A percentile compares a stretch with the other conserved stretches of the same genome.
phyloP scores from a whole-genome alignment of 2,113 vertebrate genomes.

The Salvelinus fontinalis region DNA sequence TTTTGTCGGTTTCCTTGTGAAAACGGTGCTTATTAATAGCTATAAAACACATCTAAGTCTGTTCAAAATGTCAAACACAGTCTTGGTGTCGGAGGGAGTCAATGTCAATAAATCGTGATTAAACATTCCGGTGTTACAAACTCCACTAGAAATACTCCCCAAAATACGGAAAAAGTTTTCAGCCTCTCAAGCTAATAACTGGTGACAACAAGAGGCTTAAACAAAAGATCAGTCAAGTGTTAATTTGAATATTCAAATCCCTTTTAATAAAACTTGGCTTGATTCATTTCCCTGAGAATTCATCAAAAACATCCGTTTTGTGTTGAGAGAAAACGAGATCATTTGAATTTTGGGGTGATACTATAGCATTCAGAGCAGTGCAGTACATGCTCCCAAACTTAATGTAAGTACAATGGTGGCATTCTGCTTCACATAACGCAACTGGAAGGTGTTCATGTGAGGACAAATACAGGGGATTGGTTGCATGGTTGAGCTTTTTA shows the following conservation, averaged over 20 bases:
- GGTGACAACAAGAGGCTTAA: conserved; percentile 74
- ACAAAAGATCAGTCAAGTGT: conserved; percentile 81
- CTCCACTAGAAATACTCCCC: conserved; percentile 60
- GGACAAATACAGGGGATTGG: conserved; percentile 1
- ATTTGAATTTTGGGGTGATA: conserved; percentile 64
- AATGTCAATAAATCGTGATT: conserved; percentile 82
- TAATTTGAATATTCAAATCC: conserved; percentile 82
- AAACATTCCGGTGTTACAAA: conserved; percentile 62
- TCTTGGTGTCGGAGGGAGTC: conserved; percentile 70
- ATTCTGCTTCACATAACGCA: neutral
- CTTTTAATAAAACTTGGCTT: conserved; percentile 75
- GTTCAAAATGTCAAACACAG: conserved; percentile 72
- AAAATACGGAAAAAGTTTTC: conserved; percentile 73
- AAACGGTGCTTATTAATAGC: conserved; percentile 68
- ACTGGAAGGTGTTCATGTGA: conserved; percentile 10
- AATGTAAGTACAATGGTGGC: conserved; percentile 39
- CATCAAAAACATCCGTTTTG: conserved; percentile 64
- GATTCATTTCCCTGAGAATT: conserved; percentile 72
- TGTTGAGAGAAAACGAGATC: conserved; percentile 49
- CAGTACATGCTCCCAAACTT: conserved; percentile 1
- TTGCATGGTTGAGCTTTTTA: neutral
- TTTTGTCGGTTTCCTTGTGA: conserved; percentile 61
- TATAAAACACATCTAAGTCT: conserved; percentile 63
- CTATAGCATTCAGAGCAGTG: conserved; percentile 31
- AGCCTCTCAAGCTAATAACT: conserved; percentile 78